These are phyloP conservation scores for Artibeus jamaicensis DNA, from an alignment of 2,797 vertebrate species.

Conservation along the genomic window DNA sequence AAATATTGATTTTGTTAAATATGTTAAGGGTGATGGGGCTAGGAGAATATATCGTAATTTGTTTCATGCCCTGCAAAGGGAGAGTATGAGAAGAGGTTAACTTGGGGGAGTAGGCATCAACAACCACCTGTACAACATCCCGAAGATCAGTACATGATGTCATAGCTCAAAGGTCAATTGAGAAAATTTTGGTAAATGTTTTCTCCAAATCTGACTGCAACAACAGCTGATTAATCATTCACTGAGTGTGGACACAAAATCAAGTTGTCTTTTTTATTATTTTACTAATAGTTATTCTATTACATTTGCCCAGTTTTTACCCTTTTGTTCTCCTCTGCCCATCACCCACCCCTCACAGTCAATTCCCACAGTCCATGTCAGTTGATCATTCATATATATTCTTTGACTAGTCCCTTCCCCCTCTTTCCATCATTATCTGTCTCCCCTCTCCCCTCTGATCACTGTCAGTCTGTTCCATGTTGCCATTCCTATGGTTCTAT, in stretches of 20 bases:
- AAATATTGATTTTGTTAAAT: constrained; percentile 16
- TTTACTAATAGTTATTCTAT: too few relatives aligned
- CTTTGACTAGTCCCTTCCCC: too few relatives aligned
- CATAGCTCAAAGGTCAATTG: not conserved
- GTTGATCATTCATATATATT: too few relatives aligned
- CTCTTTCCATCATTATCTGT: too few relatives aligned
- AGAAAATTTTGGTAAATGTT: not conserved
- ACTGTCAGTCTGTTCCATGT: too few relatives aligned
- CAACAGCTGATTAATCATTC: not conserved
- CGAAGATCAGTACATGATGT: not conserved
- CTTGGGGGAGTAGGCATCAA: not conserved
- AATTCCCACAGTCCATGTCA: too few relatives aligned
- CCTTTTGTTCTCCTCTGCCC: too few relatives aligned
- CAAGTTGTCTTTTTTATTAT: not conserved
- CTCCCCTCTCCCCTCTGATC: too few relatives aligned
- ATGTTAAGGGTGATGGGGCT: not conserved
- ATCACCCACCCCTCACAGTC: too few relatives aligned
- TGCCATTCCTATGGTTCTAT: too few relatives aligned
- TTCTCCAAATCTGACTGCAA: not conserved
- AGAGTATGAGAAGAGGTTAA: not conserved
- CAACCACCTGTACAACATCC: not conserved
- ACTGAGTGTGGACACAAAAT: too few relatives aligned
- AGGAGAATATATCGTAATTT: not conserved
- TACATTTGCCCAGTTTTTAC: too few relatives aligned
- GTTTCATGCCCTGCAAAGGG: not conserved